Percentiles rank a stretch among this genome's conserved stretches.
Evolutionary conservation across 2,888 invertebrate species (phyloP).

Genomic region (Dasypolia templi): DNA sequence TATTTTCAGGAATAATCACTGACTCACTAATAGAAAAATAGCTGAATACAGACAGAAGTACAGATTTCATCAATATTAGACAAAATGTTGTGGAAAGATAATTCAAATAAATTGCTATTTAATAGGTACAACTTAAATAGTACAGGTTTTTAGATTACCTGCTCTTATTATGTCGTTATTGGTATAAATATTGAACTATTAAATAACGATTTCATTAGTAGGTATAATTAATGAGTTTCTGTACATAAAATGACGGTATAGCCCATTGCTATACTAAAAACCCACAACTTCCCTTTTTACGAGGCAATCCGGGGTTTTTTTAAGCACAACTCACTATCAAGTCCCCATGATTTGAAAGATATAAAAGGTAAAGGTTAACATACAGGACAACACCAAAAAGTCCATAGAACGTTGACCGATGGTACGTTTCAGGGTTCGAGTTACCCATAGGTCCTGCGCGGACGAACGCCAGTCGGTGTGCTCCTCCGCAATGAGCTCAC

Average conservation of each 20-base stretch:
- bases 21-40: background rate
- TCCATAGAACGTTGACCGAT: too few relatives aligned
- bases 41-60: background rate
- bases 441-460: too few relatives aligned
- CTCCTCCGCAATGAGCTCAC: too few relatives aligned
- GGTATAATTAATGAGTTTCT: background rate
- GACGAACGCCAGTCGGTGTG: too few relatives aligned
- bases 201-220: background rate
- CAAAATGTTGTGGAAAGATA: constrained; percentile 18
- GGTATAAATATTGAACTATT: constrained; percentile 42
- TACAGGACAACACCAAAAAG: too few relatives aligned
- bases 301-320: too few relatives aligned
- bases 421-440: too few relatives aligned
- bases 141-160: constrained; percentile 18
- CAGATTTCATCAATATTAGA: background rate
- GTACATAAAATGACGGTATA: background rate
- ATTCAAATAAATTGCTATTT: constrained; percentile 23
- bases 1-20: background rate
- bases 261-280: too few relatives aligned
- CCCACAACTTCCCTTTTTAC: too few relatives aligned
- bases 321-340: too few relatives aligned
- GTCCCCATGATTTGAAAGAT: too few relatives aligned
- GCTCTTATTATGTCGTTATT: constrained; percentile 1
- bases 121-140: constrained; percentile 19
- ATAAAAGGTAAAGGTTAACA: too few relatives aligned